phyloP scores from a whole-genome alignment of 2,888 invertebrate genomes.

The Sarcophaga variegata region DNA sequence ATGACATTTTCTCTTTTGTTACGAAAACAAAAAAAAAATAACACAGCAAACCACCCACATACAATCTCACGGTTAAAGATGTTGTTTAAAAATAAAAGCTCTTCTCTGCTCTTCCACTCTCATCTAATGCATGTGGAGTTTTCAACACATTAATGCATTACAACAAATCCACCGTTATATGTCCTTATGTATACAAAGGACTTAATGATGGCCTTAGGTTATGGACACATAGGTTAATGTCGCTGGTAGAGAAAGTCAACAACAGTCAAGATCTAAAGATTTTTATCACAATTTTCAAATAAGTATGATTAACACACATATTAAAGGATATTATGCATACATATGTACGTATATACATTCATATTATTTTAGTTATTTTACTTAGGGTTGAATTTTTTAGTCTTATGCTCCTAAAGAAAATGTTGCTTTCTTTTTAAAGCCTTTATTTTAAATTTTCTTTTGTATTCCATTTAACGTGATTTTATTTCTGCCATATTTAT shows the following conservation, averaged over 20 bases:
- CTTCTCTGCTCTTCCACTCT: background rate
- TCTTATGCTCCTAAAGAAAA: background rate
- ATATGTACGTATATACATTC: too few relatives aligned
- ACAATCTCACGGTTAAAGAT: background rate
- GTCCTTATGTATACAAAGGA: constrained; percentile 18
- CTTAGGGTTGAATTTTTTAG: constrained; percentile 34
- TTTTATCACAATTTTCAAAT: constrained; percentile 44
- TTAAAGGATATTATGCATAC: background rate
- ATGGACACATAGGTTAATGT: constrained; percentile 36
- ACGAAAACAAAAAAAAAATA: background rate
- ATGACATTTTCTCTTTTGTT: background rate
- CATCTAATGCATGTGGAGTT: background rate
- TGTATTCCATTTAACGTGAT: constrained; percentile 31
- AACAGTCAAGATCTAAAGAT: constrained; percentile 64
- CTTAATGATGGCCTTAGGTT: constrained; percentile 61
- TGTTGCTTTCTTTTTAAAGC: background rate
- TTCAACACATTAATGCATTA: constrained; percentile 11
- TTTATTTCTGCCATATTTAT: background rate
- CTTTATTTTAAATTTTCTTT: constrained; percentile 12
- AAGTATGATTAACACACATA: constrained; percentile 61
- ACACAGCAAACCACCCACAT: background rate
- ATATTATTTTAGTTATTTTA: too few relatives aligned
- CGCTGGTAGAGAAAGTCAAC: constrained; percentile 48
- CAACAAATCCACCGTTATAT: constrained; percentile 8
- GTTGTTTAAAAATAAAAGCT: too few relatives aligned